Evolutionary conservation across 2,113 vertebrate species (phyloP), one percentile per base, ranked within the genome.

Genomic region (Dipodomys merriami): DNA sequence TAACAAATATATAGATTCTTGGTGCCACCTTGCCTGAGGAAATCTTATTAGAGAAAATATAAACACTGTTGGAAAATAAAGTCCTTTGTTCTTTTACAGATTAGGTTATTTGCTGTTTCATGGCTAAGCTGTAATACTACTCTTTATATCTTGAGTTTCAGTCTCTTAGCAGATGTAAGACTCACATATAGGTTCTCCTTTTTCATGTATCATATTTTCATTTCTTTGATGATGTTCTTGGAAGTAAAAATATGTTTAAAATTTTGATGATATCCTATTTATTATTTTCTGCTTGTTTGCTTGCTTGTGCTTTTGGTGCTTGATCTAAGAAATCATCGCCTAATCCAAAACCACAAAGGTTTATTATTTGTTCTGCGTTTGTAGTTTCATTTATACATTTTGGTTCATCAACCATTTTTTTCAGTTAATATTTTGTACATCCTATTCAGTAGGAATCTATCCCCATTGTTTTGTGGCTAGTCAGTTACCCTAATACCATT

Each of bases 221-320:
- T 82, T 87, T 78, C 53, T 29, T 90, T 88, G 44, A 76, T 69
- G 19, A 35, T 84, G 44, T 71, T 22, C 12, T 65, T 86, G 44
- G 30, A 83, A 83, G 46, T 49, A 18, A 62, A 86, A 86, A 81
- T 53, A 39, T 0, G 10, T 25, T 74, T 83, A 46, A 20, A 73
- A 93, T 69, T 93, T 91, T 82, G 33, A 49, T 72, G 0, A 49
- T 53, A 16, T 78, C n/a, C 3, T 4, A 22, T 68, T 95, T 65
- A 39, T 27, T 83, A 13, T 83, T 71, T 84, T 92, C 91, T 85
- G 11, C 86, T 74, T 92, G 73, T 22, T 79, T 53, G 46, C 25
- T 72, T 82, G 18, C 25, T 72, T 82, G 27, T 85, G 35, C 10
- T 83, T 91, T 92, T 33, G 22, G 35, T 73, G 1, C 39, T 6